Conservation (phyloP, 2,797 vertebrate species). For the Bradypodion pumilum region DNA sequence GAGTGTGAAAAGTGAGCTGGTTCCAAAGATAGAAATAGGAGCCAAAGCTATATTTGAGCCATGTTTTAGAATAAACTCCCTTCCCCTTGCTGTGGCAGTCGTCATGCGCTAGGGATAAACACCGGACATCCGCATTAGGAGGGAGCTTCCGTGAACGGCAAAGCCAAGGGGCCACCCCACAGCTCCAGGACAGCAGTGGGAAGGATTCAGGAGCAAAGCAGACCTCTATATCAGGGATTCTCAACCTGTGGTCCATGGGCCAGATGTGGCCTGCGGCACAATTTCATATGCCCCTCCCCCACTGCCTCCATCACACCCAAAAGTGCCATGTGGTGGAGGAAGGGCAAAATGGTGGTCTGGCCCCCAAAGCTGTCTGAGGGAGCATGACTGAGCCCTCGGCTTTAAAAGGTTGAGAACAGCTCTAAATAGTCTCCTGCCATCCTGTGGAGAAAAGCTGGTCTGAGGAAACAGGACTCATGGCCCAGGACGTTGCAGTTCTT, state of each 20-base stretch:
- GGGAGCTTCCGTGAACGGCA: not conserved
- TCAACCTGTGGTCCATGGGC: no score
- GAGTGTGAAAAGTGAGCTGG: not conserved
- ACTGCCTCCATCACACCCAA: no score
- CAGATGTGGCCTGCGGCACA: no score
- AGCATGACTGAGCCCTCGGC: no score
- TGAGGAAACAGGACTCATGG: not conserved
- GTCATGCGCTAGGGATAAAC: not conserved
- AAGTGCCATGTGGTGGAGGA: no score
- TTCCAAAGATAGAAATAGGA: not conserved
- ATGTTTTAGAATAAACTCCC: not conserved
- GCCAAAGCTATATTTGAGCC: not conserved
- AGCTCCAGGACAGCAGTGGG: not conserved
- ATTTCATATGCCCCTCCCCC: no score
- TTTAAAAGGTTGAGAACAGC: no score
- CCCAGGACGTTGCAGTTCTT: not conserved
- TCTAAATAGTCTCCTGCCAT: accelerated
- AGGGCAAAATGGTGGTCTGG: no score
- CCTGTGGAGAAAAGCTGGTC: not conserved
- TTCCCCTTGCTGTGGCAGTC: not conserved
- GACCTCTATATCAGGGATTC: no score
- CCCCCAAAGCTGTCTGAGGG: no score
- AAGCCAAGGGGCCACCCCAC: not conserved
- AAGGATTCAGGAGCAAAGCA: not conserved
- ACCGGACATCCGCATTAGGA: conserved; percentile 2